Conservation (phyloP, 2,113 vertebrate species). For the Cricetomys ansorgei region DNA sequence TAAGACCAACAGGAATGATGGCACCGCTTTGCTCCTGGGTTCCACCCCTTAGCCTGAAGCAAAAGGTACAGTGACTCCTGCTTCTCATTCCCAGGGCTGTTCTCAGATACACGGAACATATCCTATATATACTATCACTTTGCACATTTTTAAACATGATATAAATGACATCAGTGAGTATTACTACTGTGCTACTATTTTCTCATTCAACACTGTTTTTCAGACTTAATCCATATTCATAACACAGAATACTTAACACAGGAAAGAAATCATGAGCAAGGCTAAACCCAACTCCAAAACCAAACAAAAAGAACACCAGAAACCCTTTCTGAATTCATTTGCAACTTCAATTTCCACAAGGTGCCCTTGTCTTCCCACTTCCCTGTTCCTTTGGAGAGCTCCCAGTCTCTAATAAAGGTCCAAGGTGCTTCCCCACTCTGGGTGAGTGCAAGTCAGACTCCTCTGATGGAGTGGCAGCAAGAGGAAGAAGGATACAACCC, state of each 20-base stretch:
- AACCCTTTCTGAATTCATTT: conserved; percentile 33
- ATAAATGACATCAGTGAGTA: conserved; percentile 53
- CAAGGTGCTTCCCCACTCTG: accelerated
- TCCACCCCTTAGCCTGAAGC: not conserved
- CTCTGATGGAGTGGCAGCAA: not conserved
- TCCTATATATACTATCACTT: conserved; percentile 51
- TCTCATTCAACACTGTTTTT: conserved; percentile 59
- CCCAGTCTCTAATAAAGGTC: not conserved
- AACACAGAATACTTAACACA: conserved; percentile 39
- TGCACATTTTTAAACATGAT: conserved; percentile 53
- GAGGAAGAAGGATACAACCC: not conserved
- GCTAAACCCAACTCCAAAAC: conserved; percentile 57
- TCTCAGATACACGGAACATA: not conserved
- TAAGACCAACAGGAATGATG: not conserved
- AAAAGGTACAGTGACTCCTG: not conserved
- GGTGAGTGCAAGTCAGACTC: not conserved
- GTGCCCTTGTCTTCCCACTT: not conserved
- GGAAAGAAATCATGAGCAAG: conserved; percentile 41
- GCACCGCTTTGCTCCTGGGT: not conserved
- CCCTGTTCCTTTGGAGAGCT: not conserved
- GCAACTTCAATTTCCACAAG: conserved; percentile 50
- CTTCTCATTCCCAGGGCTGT: not conserved
- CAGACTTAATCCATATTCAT: conserved; percentile 52
- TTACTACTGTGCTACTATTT: conserved; percentile 63
- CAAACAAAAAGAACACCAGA: conserved; percentile 46